Evolutionary conservation across 2,888 invertebrate genomes (phyloP).

Genomic region (Aelia acuminata): DNA sequence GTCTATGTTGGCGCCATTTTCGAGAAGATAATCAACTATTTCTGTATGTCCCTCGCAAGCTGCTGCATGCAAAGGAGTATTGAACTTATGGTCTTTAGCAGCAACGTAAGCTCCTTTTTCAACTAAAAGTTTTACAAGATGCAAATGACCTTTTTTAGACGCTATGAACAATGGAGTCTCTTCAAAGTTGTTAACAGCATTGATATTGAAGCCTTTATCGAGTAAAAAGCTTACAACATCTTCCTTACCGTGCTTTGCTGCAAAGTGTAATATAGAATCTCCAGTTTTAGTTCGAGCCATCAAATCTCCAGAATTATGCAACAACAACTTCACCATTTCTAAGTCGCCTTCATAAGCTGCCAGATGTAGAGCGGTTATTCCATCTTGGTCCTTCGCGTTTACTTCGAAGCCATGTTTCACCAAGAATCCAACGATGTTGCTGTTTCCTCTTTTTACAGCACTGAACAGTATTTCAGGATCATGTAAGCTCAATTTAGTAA

Average conservation of each 20-base stretch:
- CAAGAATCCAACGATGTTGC: neutral
- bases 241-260: neutral
- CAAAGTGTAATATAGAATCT: neutral
- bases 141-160: neutral
- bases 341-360: conserved; percentile 8
- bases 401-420: neutral
- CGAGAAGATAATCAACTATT: conserved; percentile 9
- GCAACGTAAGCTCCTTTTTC: conserved; percentile 8
- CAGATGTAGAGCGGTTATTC: neutral
- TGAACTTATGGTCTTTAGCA: neutral
- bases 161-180: conserved; percentile 32
- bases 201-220: neutral
- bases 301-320: neutral
- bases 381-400: neutral
- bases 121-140: neutral
- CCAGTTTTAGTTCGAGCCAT: neutral
- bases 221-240: neutral
- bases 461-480: conserved; percentile 3
- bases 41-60: neutral
- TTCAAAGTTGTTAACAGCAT: neutral
- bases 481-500: neutral
- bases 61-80: conserved; percentile 5
- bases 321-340: neutral
- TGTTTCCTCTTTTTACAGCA: conserved; percentile 18
- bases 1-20: neutral